phyloP scores from a whole-genome alignment of 2,113 vertebrate genomes.

The Zosterops borbonicus region DNA sequence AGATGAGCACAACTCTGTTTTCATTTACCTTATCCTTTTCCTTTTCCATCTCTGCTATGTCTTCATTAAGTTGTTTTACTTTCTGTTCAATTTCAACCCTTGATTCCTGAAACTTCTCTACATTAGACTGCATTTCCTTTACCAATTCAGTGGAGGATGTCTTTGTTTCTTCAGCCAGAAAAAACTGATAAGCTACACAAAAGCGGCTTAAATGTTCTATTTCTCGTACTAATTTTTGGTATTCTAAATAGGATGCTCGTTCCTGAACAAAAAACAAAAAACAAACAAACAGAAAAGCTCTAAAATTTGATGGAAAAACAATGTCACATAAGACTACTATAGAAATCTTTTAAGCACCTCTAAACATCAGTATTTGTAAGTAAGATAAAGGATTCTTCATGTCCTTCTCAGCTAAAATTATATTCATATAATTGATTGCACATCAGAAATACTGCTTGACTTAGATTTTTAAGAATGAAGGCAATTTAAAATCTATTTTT shows the following conservation, averaged over 20 bases:
- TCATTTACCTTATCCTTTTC: constrained; percentile 82
- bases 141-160: constrained; percentile 76
- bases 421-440: neutral
- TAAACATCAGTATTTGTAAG: neutral
- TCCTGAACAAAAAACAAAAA: constrained; percentile 74
- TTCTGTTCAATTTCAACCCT: constrained; percentile 79
- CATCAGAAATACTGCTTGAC: neutral
- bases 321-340: neutral
- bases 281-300: neutral
- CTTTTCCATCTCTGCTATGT: constrained; percentile 85
- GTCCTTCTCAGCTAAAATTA: neutral
- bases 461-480: neutral
- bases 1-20: neutral
- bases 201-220: constrained; percentile 85
- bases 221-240: constrained; percentile 86
- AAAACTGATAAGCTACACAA: constrained; percentile 87
- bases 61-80: constrained; percentile 76
- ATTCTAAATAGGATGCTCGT: constrained; percentile 86
- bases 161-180: constrained; percentile 85
- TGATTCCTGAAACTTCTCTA: constrained; percentile 76
- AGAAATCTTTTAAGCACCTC: neutral
- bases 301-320: neutral
- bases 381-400: neutral
- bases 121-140: constrained; percentile 79
- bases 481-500: neutral